Percentiles rank a stretch among this genome's conserved stretches.
phyloP scores from a whole-genome alignment of 2,888 invertebrate genomes.

The Allolobophora icterica region DNA sequence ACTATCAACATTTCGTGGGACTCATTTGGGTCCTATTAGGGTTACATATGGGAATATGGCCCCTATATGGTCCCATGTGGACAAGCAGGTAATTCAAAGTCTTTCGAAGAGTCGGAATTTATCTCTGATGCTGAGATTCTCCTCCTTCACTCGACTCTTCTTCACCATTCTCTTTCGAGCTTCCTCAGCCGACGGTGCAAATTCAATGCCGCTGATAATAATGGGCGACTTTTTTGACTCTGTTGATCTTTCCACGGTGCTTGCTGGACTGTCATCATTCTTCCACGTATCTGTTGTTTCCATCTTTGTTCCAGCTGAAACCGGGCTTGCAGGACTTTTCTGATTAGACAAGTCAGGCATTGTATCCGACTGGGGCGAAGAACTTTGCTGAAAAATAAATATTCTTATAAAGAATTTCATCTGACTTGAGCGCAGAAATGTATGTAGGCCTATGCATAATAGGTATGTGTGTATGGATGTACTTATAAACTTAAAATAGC shows the following conservation, averaged over 20 bases:
- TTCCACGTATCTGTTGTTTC: neutral
- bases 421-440: too few species aligned
- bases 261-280: neutral
- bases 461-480: too few species aligned
- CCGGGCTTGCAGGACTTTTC: neutral
- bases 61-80: neutral
- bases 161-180: constrained; percentile 36
- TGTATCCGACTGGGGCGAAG: neutral
- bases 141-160: constrained; percentile 30
- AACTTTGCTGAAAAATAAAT: neutral
- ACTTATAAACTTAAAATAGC: too few species aligned
- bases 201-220: constrained; percentile 29
- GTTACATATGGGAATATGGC: neutral
- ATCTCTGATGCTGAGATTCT: constrained; percentile 27
- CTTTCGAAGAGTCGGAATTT: constrained; percentile 33
- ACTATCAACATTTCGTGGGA: neutral
- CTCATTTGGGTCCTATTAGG: neutral
- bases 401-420: neutral
- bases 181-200: constrained; percentile 28
- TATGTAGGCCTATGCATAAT: too few species aligned
- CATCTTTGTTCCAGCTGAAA: neutral
- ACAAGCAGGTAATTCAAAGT: neutral
- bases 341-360: neutral
- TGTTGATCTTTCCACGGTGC: neutral
- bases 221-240: neutral